Percentiles rank a stretch among this genome's conserved stretches.
Conservation (phyloP, 2,797 vertebrate species). For the Argya squamiceps region DNA sequence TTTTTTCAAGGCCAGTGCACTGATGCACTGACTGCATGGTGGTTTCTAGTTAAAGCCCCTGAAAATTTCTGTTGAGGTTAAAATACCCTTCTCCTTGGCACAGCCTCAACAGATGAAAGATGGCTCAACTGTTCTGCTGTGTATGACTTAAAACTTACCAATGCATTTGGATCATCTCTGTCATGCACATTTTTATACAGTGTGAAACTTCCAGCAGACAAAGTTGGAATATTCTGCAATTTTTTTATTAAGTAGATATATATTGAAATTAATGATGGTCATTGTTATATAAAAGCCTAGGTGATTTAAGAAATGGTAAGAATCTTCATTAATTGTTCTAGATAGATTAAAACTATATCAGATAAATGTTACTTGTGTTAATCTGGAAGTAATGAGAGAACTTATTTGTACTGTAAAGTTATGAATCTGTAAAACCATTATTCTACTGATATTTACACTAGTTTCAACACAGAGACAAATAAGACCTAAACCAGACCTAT, state of each 20-base stretch:
- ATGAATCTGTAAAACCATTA: constrained; percentile 57
- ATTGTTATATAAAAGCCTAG: neutral
- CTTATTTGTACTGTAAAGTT: constrained; percentile 9
- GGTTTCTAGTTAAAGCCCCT: neutral
- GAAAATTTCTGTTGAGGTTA: neutral
- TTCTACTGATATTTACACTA: constrained; percentile 66
- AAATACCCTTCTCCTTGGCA: neutral
- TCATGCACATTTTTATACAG: neutral
- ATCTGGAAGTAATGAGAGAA: constrained; percentile 3
- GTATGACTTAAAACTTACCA: neutral
- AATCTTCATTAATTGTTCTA: constrained; percentile 9
- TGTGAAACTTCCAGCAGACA: neutral
- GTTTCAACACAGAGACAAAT: constrained; percentile 67
- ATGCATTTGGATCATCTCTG: neutral
- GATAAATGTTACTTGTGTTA: neutral
- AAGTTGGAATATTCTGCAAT: neutral
- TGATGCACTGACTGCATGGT: neutral
- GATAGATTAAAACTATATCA: neutral
- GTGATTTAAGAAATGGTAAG: neutral
- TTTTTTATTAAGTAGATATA: neutral
- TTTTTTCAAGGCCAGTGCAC: neutral
- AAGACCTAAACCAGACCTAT: constrained; percentile 64
- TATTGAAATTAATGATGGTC: neutral
- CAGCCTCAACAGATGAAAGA: neutral
- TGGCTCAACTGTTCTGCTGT: neutral